phyloP scores from a whole-genome alignment of 1,140 invertebrate genomes.

The Zaprionus kolodkinae region DNA sequence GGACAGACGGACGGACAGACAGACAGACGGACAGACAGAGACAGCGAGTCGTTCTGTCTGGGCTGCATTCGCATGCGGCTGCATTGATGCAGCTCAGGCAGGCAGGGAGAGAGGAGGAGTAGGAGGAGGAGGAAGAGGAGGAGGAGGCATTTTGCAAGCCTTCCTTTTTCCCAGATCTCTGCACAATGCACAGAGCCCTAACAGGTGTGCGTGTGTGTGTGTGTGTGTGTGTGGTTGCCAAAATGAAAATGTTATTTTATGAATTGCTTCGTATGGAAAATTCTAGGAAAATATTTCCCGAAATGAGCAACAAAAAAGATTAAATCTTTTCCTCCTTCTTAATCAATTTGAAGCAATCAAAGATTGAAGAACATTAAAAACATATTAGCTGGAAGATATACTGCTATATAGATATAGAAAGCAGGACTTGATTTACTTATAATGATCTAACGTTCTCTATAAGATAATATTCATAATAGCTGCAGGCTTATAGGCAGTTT shows the following conservation, averaged over 20 bases:
- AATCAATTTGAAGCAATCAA: slow-evolving; percentile 53
- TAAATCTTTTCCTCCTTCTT: slow-evolving; percentile 15
- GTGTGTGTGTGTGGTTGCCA: slow-evolving; percentile 22
- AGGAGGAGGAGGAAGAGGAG: not conserved
- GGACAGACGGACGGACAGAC: slow-evolving; percentile 10
- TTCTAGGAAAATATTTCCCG: not conserved
- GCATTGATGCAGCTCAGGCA: too few species aligned
- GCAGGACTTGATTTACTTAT: not conserved
- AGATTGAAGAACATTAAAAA: not conserved
- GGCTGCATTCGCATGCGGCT: slow-evolving; percentile 41
- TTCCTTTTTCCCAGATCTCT: slow-evolving; percentile 41
- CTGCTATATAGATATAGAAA: too few species aligned
- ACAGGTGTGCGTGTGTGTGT: slow-evolving; percentile 57
- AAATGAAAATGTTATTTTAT: slow-evolving; percentile 63
- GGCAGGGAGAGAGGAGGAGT: too few species aligned
- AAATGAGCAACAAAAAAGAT: not conserved
- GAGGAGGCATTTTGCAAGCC: slow-evolving; percentile 45
- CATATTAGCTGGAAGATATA: not conserved
- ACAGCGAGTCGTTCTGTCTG: slow-evolving; percentile 42
- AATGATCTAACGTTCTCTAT: too few species aligned
- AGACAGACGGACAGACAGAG: slow-evolving; percentile 6
- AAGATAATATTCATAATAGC: too few species aligned
- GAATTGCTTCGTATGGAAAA: not conserved
- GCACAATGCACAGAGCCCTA: slow-evolving; percentile 36
- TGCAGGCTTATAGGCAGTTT: too few species aligned